Conservation (phyloP, 2,113 vertebrate genomes). For the Vimba vimba region DNA sequence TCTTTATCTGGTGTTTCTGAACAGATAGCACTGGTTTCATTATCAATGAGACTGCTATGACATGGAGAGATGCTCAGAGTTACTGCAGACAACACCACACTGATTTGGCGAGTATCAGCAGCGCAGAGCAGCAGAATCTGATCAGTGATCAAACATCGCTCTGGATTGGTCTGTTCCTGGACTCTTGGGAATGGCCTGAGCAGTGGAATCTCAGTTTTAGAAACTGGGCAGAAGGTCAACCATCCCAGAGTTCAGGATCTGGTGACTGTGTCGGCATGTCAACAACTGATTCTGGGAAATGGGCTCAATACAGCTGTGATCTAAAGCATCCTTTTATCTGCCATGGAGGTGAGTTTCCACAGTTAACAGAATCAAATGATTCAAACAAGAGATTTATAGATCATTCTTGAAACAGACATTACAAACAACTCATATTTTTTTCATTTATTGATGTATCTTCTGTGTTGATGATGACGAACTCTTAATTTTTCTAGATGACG, state of each 20-base stretch:
- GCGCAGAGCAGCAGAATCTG: too few relatives aligned
- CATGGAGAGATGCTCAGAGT: too few relatives aligned
- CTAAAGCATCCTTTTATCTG: conserved; percentile 33
- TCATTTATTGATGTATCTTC: background rate
- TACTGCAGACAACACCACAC: too few relatives aligned
- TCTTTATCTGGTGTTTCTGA: too few relatives aligned
- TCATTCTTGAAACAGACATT: background rate
- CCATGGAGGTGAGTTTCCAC: background rate
- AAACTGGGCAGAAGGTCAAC: conserved; percentile 21
- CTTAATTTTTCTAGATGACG: background rate
- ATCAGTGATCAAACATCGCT: too few relatives aligned
- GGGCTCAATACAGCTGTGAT: conserved; percentile 16
- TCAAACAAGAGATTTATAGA: too few relatives aligned
- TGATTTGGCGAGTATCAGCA: too few relatives aligned
- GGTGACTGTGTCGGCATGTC: conserved; percentile 25
- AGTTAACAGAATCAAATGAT: background rate
- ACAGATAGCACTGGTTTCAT: too few relatives aligned
- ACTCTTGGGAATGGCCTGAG: too few relatives aligned
- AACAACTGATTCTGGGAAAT: background rate
- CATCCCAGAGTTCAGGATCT: background rate
- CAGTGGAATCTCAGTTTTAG: too few relatives aligned
- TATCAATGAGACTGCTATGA: too few relatives aligned
- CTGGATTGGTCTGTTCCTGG: too few relatives aligned
- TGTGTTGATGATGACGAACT: background rate
- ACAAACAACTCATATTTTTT: background rate